phyloP scores from a whole-genome alignment of 2,113 vertebrate genomes.

The Ascaphus truei region DNA sequence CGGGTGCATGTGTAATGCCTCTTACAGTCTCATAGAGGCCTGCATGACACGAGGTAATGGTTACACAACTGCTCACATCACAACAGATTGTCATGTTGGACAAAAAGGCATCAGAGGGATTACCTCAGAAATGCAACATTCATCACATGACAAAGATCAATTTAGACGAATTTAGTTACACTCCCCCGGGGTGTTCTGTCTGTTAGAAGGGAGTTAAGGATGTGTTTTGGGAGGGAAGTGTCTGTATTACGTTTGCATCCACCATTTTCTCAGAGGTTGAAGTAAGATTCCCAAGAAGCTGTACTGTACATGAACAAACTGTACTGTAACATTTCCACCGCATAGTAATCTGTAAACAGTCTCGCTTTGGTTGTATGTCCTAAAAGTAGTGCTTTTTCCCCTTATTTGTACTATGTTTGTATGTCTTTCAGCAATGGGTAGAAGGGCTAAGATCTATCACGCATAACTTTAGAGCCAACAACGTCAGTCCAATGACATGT shows the following conservation, averaged over 20 bases:
- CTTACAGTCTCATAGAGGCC: no score
- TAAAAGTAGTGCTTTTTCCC: constrained; percentile 4
- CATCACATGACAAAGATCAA: no score
- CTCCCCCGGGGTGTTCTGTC: no score
- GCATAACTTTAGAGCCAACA: constrained; percentile 97
- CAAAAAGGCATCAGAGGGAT: no score
- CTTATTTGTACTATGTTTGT: constrained; percentile 30
- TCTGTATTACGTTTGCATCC: neutral
- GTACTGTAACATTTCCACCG: neutral
- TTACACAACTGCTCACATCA: no score
- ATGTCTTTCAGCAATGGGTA: constrained; percentile 87
- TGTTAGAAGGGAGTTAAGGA: no score
- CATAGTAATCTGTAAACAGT: neutral
- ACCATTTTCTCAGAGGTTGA: neutral
- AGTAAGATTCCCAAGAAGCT: neutral
- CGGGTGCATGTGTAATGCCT: no score
- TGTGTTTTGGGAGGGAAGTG: no score
- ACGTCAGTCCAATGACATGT: constrained; percentile 96
- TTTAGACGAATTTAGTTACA: no score
- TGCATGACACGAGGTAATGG: no score
- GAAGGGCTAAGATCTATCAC: constrained; percentile 91
- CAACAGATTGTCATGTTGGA: no score
- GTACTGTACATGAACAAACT: neutral
- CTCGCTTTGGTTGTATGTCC: constrained; percentile 13
- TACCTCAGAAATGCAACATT: no score